phyloP scores from a whole-genome alignment of 2,888 invertebrate genomes.

The Busseola fusca region DNA sequence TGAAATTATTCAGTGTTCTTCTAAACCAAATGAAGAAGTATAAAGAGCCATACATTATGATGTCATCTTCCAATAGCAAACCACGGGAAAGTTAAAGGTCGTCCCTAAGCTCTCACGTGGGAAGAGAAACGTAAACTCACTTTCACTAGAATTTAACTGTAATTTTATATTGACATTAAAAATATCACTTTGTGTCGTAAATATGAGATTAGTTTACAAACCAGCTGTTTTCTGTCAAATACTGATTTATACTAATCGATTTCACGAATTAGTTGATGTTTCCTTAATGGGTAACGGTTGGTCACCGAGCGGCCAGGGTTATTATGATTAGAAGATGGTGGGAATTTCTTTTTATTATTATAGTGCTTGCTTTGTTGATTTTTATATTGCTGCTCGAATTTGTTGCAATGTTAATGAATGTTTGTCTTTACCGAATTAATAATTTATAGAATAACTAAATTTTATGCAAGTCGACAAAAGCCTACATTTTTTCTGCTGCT shows the following conservation, averaged over 20 bases:
- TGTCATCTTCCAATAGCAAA: conserved; percentile 41
- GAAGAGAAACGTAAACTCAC: conserved; percentile 57
- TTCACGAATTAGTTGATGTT: conserved; percentile 51
- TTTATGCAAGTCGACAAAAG: no score
- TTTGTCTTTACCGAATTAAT: neutral
- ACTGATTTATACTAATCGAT: conserved; percentile 62
- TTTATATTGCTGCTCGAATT: neutral
- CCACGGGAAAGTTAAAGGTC: conserved; percentile 57
- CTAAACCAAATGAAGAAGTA: conserved; percentile 33
- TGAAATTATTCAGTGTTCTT: conserved; percentile 34
- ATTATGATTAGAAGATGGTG: conserved; percentile 14
- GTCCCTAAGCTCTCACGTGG: conserved; percentile 50
- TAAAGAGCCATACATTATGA: conserved; percentile 34
- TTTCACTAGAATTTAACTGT: conserved; percentile 61
- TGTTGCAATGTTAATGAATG: neutral
- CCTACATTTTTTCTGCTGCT: no score
- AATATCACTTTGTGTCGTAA: conserved; percentile 59
- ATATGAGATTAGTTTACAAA: conserved; percentile 55
- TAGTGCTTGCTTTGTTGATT: conserved; percentile 22
- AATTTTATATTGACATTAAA: conserved; percentile 59
- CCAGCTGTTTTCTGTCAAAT: conserved; percentile 54
- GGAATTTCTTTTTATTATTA: conserved; percentile 12
- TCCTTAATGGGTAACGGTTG: conserved; percentile 35
- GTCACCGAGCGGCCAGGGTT: conserved; percentile 1
- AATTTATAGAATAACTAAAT: neutral